Base-by-base conservation (phyloP, 2,797 vertebrate genomes). In the Cheirogaleus major region DNA sequence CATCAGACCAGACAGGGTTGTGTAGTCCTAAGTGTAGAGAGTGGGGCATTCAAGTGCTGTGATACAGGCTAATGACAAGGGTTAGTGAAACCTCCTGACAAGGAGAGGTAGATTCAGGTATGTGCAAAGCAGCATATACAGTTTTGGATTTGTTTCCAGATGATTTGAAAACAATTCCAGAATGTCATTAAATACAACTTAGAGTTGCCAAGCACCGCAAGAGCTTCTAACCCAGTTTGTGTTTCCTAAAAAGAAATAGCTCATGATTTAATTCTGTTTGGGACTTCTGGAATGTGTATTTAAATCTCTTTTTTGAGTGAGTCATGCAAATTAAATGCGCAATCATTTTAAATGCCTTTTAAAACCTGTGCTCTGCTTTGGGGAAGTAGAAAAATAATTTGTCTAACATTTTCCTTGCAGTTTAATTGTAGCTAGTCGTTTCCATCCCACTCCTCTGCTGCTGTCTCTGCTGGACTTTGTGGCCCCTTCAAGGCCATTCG, bases 401-500 rank as follows among this genome's bases (percentile, higher is more conserved):
- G 0, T 2, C 0, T 96, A 5, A 81, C 70, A 59, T 92, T 98
- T 97, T 98, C 69, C 96, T 98, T 98, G 35, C 99, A 99, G 99
- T 95, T 98, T 99, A 98, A 99, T 99, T 85, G 99, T 99, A 95
- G 99, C 99, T 93, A 99, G 99, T 95, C 99, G 99, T 25, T 99
- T 99, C 94, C 99, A 99, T 93, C 99, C 99, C 13, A 99, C 99
- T 88, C 98, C 99, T 0, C 98, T 99, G 89, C 97, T 99, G 30
- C 98, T 99, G 93, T 97, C 99, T 45, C 98, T 99, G 84, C 76
- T 99, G 97, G 99, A 99, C 82, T 99, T 99, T 86, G 99, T 99
- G 95, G 99, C 99, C 87, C 99, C 99, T 65, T 99, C 99, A 70
- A 99, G 99, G 97, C 99, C 99, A 5, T 99, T 99, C 61, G 99